Base-by-base conservation (phyloP, 2,797 vertebrate species). In the Chanos chanos region DNA sequence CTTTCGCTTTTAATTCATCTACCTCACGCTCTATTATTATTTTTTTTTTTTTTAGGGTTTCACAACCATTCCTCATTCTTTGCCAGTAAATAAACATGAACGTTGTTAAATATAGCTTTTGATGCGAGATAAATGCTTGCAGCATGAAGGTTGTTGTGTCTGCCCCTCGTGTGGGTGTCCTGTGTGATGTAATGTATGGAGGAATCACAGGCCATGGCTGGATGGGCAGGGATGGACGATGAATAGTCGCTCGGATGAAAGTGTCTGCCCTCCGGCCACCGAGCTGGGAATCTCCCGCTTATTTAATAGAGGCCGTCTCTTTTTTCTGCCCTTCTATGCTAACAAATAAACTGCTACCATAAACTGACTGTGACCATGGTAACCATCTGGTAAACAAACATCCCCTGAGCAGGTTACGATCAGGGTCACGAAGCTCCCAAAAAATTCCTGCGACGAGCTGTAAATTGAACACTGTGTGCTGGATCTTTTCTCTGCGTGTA, bases 221-320 rank as follows among this genome's bases (percentile, higher is more conserved):
- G 40, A 51, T 40, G 21, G 31, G 47, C 10, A 44, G 13, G 21
- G 30, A 36, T 37, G 40, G 28, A 47, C 25, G 15, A 18, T 37
- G 13, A 31, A 25, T 13, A 16, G 41, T n/a, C 18, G 31, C 21
- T 18, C 34, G 48, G 24, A 5, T 39, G 49, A 33, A 33, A 31
- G 10, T 39, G 21, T 45, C 12, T 37, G 24, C 39, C 54, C 39
- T 52, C 12, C 52, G 48, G 45, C 16, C 39, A 56, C 41, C 55
- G 12, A 24, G 25, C 10, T 31, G 50, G n/a, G 3, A 13, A 25
- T 41, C 19, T 6, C 45, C 28, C 24, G 13, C 36, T 58, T 47
- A 4, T 15, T 39, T 3, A 39, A 10, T 21, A 27, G 5, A 27
- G 59, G n/a, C n/a, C n/a, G n/a, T n/a, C n/a, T n/a, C n/a, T n/a